Base-by-base conservation (phyloP, 2,797 vertebrate species). In the Tapirus indicus region DNA sequence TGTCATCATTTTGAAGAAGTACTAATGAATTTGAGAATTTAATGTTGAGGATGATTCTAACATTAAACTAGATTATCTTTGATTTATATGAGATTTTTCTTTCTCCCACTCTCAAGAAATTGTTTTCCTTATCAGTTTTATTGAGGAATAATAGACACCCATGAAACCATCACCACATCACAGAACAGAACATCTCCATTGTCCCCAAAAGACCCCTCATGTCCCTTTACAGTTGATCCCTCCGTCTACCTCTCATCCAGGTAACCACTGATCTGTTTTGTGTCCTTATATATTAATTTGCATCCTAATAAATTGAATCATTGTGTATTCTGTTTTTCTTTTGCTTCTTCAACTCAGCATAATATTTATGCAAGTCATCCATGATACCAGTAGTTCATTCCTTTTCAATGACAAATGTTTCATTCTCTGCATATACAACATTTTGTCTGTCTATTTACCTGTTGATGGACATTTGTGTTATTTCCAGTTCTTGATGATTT, bases 11-110 rank as follows among this genome's bases (percentile, higher is more conserved):
- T 91, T 69, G 27, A 96, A 64, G 23, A 79, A 79, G n/a, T 47
- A 58, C 1, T 52, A 64, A 38, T n/a, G 44, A 85, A 60, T 49
- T 68, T 91, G 44, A 66, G 13, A 77, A 69, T 58, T 83, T 84
- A 62, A 54, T 54, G 1, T 68, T 71, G 32, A 90, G 49, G 41
- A 41, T 54, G 58, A 94, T 66, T 86, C 29, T 69, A 20, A 49
- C 75, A 56, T 71, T 88, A 93, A 91, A 27, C 14, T 91, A 78
- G 10, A 54, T 82, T 72, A 49, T 64, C 20, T 86, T 94, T 84
- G 6, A 2, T 79, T 94, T 77, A 32, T 69, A 47, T 41, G 35
- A 4, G 2, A 49, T 44, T 41, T 91, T 86, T 56, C 35, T 62
- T 78, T 74, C 13, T 95, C 38, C 4, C 12, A 64, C 6, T 69